Evolutionary conservation across 2,888 invertebrate genomes (phyloP), one percentile per base, ranked within the genome.

Genomic region (Chrysopilus asiliformis): DNA sequence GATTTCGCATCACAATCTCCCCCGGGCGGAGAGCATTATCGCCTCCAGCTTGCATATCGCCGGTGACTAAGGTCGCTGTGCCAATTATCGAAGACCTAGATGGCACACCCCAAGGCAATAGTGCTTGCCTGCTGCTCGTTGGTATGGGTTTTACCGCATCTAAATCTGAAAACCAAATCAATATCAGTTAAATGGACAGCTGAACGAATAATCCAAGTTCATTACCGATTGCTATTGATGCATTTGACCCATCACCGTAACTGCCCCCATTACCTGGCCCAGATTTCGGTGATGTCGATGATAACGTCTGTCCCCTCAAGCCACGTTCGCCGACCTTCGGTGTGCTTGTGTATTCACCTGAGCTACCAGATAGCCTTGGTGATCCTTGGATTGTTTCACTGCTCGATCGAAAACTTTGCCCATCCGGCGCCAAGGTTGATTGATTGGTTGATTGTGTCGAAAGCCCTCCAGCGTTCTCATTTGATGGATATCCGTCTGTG

Each of bases 1-100:
- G 70, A 29, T 89, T 83, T 41, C 93, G 73, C 80, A 97, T 91
- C 1, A 97, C 91, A 65, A 84, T 95, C 64, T 97, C 94, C 9
- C 97, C 97, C 1, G 91, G 90, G 40, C 86, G 71, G 12, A 82
- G 65, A 50, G 79, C 76, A 49, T 74, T 70, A 53, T 83, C 76
- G 22, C 65, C 55, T 16, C 67, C 64, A 25, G 71, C 57, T 40
- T 68, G 64, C 42, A 45, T 43, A 36, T 45, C 39, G 20, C 42
- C 42, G 16, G 46, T 18, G 26, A 43, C 46, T n/a, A 56, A 53
- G 32, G 57, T 52, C 34, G 59, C 48, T 34, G 58, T 52, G 48
- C 57, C 60, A 6, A 61, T 53, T 13, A 63, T 55, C 1, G 62
- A 60, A 22, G 59, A 55, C 19, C 63, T 52, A 12, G 60, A 60